Conservation (phyloP, 2,113 vertebrate genomes). For the Phyllopteryx taeniolatus region DNA sequence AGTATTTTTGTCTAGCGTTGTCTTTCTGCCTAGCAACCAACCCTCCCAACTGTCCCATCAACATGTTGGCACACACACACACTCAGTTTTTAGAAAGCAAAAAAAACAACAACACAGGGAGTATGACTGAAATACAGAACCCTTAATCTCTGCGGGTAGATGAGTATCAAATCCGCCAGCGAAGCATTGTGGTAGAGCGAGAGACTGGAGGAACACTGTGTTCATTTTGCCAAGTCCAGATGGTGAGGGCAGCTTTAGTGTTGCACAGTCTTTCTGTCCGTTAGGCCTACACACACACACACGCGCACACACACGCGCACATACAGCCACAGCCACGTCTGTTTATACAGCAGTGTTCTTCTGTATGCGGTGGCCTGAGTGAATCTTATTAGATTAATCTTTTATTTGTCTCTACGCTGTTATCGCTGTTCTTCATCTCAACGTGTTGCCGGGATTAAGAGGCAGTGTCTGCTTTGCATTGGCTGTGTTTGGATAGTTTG, state of each 20-base stretch:
- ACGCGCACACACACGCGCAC: conserved; percentile 25
- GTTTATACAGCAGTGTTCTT: conserved; percentile 51
- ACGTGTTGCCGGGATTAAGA: conserved; percentile 56
- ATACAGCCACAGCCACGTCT: conserved; percentile 50
- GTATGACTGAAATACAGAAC: conserved; percentile 64
- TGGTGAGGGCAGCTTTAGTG: conserved; percentile 71
- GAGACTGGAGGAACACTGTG: conserved; percentile 44
- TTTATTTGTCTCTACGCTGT: conserved; percentile 54
- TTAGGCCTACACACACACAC: conserved; percentile 53
- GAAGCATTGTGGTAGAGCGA: conserved; percentile 30
- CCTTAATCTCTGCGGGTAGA: conserved; percentile 65
- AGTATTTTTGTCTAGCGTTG: conserved; percentile 2
- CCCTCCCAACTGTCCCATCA: conserved; percentile 23
- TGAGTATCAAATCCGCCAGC: conserved; percentile 60
- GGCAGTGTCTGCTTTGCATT: conserved; percentile 38
- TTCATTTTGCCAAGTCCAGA: conserved; percentile 72
- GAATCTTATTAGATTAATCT: conserved; percentile 65
- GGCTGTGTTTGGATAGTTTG: conserved; percentile 42
- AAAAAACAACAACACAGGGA: conserved; percentile 52
- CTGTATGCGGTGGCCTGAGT: conserved; percentile 42
- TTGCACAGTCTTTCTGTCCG: conserved; percentile 51
- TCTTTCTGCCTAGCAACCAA: conserved; percentile 16
- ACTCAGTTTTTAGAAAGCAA: conserved; percentile 65
- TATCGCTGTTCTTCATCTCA: conserved; percentile 61
- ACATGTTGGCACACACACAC: conserved; percentile 55